phyloP scores from a whole-genome alignment of 2,797 vertebrate species.

The Xenops minutus region DNA sequence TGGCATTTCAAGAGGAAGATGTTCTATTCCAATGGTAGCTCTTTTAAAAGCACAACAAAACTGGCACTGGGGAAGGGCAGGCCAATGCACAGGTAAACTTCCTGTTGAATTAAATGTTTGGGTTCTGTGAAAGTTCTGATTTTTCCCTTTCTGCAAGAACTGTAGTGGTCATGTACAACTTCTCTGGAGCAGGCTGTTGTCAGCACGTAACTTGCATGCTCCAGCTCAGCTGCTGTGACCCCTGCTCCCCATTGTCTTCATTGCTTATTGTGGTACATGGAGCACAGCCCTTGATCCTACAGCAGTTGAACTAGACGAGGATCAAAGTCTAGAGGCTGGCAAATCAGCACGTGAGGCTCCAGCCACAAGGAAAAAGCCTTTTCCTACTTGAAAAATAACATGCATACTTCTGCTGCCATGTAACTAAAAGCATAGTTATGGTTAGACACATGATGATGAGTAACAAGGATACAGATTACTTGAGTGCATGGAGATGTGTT shows the following conservation, averaged over 20 bases:
- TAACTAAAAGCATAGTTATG: slow-evolving; percentile 8
- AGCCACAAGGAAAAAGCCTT: background rate
- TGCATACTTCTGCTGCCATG: background rate
- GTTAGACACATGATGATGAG: slow-evolving; percentile 9
- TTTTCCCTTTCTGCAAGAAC: background rate
- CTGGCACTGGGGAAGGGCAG: background rate
- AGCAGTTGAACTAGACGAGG: background rate
- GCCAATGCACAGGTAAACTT: background rate
- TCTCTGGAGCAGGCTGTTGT: background rate
- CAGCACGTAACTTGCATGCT: background rate
- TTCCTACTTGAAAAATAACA: background rate
- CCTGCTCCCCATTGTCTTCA: background rate
- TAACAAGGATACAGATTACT: background rate
- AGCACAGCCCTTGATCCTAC: background rate
- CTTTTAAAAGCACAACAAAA: background rate
- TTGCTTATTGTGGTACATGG: background rate
- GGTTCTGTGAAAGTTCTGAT: background rate
- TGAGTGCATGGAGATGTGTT: background rate
- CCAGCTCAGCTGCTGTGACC: background rate
- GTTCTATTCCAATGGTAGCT: background rate
- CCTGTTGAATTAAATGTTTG: background rate
- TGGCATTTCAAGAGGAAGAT: background rate
- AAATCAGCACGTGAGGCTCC: background rate
- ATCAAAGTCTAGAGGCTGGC: background rate
- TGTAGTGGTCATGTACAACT: background rate